phyloP scores from a whole-genome alignment of 37 sponge, comb jelly and placozoan species.

The Chondrosia reniformis region DNA sequence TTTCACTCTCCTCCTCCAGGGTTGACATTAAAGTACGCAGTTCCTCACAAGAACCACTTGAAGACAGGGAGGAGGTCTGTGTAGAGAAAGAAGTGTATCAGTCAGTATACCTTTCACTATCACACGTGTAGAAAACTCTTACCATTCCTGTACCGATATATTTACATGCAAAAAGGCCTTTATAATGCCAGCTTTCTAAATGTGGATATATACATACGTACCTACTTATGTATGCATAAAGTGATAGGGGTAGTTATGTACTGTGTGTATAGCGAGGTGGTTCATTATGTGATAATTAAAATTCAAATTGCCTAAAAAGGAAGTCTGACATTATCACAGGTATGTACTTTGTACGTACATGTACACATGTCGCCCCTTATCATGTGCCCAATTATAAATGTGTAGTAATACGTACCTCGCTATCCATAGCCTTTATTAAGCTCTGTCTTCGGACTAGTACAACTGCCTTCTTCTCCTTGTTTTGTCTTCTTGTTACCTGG shows the following conservation, averaged over 20 bases:
- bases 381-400: too few relatives aligned
- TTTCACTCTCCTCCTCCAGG: background rate
- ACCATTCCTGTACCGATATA: background rate
- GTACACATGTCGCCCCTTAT: background rate
- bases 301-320: background rate
- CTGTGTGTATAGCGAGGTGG: background rate
- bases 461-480: constrained; percentile 7
- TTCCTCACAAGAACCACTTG: constrained; percentile 1
- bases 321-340: background rate
- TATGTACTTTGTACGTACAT: background rate
- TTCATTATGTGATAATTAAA: background rate
- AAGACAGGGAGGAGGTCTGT: constrained; percentile 5
- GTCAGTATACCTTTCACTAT: background rate
- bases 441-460: background rate
- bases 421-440: background rate
- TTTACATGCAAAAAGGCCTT: too few relatives aligned
- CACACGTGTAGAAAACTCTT: background rate
- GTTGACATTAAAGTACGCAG: background rate
- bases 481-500: background rate
- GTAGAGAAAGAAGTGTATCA: background rate
- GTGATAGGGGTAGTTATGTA: background rate
- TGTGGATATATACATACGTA: too few relatives aligned
- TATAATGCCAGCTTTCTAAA: too few relatives aligned
- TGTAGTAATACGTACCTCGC: background rate
- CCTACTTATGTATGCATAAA: too few relatives aligned